These are phyloP conservation scores for Palythoa grandis DNA, from an alignment of 92 coral and sea anemone genomes.

Conservation along the genomic window DNA sequence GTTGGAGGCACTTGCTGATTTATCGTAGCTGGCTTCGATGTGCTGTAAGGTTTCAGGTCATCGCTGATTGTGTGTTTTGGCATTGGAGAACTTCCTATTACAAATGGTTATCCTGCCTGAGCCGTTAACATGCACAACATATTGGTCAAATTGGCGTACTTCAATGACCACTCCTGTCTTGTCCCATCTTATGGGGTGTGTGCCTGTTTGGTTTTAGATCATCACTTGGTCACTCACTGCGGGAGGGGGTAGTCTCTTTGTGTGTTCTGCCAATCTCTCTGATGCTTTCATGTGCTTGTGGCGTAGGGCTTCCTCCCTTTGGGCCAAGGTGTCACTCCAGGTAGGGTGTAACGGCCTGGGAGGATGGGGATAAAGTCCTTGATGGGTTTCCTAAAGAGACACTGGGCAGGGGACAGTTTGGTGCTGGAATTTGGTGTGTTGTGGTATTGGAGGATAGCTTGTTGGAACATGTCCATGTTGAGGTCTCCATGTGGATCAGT, in stretches of 20 bases:
- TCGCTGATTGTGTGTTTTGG: constrained; percentile 36
- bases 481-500: constrained; percentile 50
- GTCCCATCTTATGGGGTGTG: constrained; percentile 56
- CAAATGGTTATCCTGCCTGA: constrained; percentile 44
- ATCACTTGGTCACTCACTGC: constrained; percentile 29
- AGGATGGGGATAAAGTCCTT: constrained; percentile 41
- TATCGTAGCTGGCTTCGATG: neutral
- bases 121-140: constrained; percentile 48
- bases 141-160: constrained; percentile 59
- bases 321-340: neutral
- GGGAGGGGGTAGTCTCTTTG: constrained; percentile 34
- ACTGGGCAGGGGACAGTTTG: constrained; percentile 49
- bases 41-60: constrained; percentile 1
- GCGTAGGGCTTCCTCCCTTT: constrained; percentile 24
- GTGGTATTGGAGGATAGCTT: constrained; percentile 59
- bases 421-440: constrained; percentile 59
- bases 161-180: constrained; percentile 51
- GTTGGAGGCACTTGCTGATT: neutral
- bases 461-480: constrained; percentile 47
- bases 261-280: constrained; percentile 26
- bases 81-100: constrained; percentile 45
- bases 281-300: neutral
- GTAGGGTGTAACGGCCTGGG: constrained; percentile 40
- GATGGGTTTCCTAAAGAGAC: constrained; percentile 13
- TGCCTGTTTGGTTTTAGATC: constrained; percentile 45